Conservation (phyloP, 2,888 invertebrate genomes). For the Callyntrura sp. region DNA sequence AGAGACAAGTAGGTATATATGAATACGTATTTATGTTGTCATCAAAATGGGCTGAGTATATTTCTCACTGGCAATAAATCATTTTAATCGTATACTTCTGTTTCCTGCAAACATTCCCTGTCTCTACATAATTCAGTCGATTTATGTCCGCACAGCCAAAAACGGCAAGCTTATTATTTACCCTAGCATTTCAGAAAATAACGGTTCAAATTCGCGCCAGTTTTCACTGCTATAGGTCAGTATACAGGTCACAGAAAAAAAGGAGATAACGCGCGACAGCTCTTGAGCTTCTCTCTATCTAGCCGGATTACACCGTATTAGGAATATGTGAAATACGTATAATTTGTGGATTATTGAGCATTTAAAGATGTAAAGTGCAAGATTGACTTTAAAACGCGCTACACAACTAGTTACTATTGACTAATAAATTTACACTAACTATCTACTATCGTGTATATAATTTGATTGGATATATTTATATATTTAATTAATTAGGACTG, state of each 20-base stretch:
- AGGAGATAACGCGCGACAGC: neutral
- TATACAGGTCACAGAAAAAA: conserved; percentile 64
- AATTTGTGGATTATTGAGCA: conserved; percentile 36
- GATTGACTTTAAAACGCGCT: neutral
- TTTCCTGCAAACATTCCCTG: no score
- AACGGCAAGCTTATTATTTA: neutral
- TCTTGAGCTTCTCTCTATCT: neutral
- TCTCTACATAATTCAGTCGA: neutral
- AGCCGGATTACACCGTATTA: neutral
- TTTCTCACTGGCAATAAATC: no score
- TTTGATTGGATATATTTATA: neutral
- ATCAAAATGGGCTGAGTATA: neutral
- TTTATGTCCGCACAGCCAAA: neutral
- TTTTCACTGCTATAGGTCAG: conserved; percentile 45
- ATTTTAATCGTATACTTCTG: no score
- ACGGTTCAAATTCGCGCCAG: neutral
- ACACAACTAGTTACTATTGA: neutral
- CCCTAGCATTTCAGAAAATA: neutral
- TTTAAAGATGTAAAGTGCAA: conserved; percentile 36
- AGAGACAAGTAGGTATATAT: neutral
- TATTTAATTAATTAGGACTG: neutral
- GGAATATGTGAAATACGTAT: neutral
- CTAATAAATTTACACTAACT: no score
- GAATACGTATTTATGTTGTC: no score
- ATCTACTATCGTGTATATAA: neutral